These are phyloP conservation scores for Streptopelia turtur DNA, from an alignment of 2,797 vertebrate species.

Conservation along the genomic window DNA sequence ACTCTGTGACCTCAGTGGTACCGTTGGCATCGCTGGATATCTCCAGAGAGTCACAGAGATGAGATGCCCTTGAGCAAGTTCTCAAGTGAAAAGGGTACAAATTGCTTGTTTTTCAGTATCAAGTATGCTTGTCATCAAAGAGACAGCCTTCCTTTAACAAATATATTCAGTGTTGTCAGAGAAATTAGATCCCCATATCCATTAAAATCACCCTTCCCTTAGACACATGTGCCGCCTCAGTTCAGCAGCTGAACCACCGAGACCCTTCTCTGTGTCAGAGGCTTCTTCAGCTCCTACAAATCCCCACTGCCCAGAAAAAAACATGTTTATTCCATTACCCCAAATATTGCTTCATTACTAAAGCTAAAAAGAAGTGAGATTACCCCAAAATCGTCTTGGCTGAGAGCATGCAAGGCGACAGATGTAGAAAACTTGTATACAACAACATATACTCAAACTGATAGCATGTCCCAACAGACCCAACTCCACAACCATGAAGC, in stretches of 20 bases:
- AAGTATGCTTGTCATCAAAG: neutral
- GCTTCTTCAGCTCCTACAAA: neutral
- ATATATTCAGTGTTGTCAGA: neutral
- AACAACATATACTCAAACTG: neutral
- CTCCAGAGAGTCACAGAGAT: neutral
- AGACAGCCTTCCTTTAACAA: neutral
- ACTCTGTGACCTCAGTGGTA: neutral
- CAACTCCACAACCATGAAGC: neutral
- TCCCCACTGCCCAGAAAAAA: neutral
- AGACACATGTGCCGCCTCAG: neutral
- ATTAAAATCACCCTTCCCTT: neutral
- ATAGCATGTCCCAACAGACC: neutral
- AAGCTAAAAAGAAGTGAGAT: neutral
- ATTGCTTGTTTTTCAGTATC: neutral
- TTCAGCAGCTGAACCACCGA: neutral
- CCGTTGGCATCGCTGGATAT: neutral
- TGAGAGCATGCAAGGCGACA: neutral
- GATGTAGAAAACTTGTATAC: neutral
- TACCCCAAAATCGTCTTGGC: neutral
- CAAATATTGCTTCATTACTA: neutral
- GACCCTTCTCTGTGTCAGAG: neutral
- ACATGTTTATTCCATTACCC: neutral
- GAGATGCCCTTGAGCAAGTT: neutral
- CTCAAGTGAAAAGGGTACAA: neutral
- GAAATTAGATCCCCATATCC: neutral